Evolutionary conservation across 2,888 invertebrate genomes (phyloP).

Genomic region (Tenthredo notha): DNA sequence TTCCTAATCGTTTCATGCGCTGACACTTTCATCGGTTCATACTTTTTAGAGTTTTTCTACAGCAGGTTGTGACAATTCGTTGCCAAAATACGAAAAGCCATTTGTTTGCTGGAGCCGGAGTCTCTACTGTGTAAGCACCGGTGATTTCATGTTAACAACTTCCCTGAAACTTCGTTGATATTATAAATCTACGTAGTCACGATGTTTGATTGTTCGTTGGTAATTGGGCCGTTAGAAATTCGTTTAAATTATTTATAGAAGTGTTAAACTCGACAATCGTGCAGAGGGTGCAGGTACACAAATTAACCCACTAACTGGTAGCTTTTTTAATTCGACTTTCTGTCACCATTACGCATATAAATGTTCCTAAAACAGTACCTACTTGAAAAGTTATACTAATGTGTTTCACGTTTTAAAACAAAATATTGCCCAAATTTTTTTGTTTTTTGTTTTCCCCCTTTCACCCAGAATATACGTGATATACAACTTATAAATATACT

Average conservation of each 20-base stretch:
- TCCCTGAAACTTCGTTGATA: constrained; percentile 29
- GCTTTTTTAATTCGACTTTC: constrained; percentile 41
- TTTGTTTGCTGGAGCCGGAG: neutral
- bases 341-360: constrained; percentile 40
- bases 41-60: neutral
- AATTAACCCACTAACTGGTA: constrained; percentile 47
- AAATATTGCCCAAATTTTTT: constrained; percentile 35
- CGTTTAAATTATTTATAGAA: constrained; percentile 35
- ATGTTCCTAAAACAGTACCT: constrained; percentile 27
- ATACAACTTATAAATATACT: constrained; percentile 37
- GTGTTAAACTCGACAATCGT: constrained; percentile 21
- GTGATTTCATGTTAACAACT: constrained; percentile 30
- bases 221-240: constrained; percentile 31
- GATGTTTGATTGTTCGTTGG: constrained; percentile 27
- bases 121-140: neutral
- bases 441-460: neutral
- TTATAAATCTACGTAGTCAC: neutral
- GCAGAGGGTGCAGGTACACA: constrained; percentile 18
- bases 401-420: constrained; percentile 14
- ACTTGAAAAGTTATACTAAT: constrained; percentile 35
- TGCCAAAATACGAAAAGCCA: constrained; percentile 33
- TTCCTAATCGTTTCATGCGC: constrained; percentile 6
- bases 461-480: neutral
- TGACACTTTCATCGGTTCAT: constrained; percentile 10
- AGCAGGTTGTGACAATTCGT: neutral